Evolutionary conservation across 2,888 invertebrate species (phyloP).

Genomic region (Trissolcus japonicus): DNA sequence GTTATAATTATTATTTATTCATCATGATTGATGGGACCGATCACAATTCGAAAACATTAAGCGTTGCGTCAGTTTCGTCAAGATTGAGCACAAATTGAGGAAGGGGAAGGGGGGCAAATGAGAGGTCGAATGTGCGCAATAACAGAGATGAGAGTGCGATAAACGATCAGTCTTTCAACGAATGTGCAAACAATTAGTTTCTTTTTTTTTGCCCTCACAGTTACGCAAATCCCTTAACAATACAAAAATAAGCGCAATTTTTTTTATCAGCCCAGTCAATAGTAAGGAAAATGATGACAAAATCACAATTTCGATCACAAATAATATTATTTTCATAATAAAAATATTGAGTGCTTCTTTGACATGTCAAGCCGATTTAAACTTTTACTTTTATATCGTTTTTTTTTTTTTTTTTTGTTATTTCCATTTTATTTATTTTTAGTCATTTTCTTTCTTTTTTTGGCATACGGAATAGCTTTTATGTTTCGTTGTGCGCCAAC

Average conservation of each 20-base stretch:
- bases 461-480: too few relatives aligned
- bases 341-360: constrained; percentile 1
- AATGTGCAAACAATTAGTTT: constrained; percentile 44
- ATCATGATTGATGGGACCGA: too few relatives aligned
- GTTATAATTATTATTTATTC: too few relatives aligned
- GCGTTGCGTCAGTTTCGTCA: constrained; percentile 1
- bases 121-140: constrained; percentile 37
- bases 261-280: constrained; percentile 5
- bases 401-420: too few relatives aligned
- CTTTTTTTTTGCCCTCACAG: not conserved
- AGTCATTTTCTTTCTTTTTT: too few relatives aligned
- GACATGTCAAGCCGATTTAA: not conserved
- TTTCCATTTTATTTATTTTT: too few relatives aligned
- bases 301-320: constrained; percentile 37
- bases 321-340: not conserved
- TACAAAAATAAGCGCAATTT: constrained; percentile 27
- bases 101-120: constrained; percentile 17
- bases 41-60: too few relatives aligned
- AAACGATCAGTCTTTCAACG: constrained; percentile 53
- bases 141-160: constrained; percentile 18
- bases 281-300: not conserved
- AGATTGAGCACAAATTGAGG: constrained; percentile 33
- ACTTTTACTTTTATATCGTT: too few relatives aligned
- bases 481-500: too few relatives aligned
- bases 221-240: constrained; percentile 12